Evolutionary conservation across 2,797 vertebrate genomes (phyloP).

Genomic region (Lophius americanus): DNA sequence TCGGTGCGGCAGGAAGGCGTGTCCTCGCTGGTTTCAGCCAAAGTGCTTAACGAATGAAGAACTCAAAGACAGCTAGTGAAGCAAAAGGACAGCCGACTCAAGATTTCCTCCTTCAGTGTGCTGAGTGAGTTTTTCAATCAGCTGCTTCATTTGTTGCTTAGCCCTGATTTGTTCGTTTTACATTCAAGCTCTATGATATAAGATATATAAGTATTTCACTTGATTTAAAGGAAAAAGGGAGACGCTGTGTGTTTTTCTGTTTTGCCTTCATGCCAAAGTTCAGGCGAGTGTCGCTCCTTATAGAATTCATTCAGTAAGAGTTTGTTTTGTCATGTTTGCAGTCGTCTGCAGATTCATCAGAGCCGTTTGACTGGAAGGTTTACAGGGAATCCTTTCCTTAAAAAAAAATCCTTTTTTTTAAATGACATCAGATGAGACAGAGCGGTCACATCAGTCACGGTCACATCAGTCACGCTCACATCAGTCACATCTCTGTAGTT

Average conservation of each 20-base stretch:
- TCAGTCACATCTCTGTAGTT: background rate
- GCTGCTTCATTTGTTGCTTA: slow-evolving; percentile 2
- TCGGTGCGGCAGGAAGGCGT: slow-evolving; percentile 46
- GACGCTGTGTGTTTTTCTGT: background rate
- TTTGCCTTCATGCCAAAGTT: background rate
- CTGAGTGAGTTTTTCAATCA: slow-evolving; percentile 66
- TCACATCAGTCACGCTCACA: background rate
- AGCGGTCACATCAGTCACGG: no score
- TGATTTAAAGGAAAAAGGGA: background rate
- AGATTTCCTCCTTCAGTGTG: slow-evolving; percentile 24
- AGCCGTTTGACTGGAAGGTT: background rate
- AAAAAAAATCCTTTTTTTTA: no score
- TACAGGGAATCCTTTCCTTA: background rate
- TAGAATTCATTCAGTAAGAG: background rate
- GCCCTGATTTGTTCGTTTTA: background rate
- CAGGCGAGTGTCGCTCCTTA: background rate
- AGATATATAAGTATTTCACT: background rate
- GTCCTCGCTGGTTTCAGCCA: slow-evolving; percentile 22
- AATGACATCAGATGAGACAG: no score
- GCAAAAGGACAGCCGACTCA: slow-evolving; percentile 20
- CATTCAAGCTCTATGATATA: no score
- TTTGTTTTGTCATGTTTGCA: background rate
- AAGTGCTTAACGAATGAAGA: slow-evolving; percentile 53
- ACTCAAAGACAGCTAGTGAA: slow-evolving; percentile 3
- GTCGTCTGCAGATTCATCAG: background rate